Evolutionary conservation across 2,888 invertebrate species (phyloP).

Genomic region (Tolmerus cingulatus): DNA sequence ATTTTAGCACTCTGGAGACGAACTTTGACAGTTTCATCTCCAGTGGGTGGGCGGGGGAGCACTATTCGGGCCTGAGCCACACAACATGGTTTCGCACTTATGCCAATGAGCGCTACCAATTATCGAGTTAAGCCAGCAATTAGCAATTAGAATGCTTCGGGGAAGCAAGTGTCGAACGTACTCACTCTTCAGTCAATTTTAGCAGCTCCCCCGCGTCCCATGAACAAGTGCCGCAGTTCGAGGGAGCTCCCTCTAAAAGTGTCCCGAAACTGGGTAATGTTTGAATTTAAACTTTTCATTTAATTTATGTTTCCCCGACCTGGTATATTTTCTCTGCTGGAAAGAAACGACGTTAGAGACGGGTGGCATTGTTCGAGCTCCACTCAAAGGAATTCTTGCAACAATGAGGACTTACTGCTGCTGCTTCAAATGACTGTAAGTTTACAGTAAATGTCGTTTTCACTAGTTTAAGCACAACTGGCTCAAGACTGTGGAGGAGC

Average conservation of each 20-base stretch:
- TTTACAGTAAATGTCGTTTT: not conserved
- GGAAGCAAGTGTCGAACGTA: not conserved
- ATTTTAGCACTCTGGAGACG: not conserved
- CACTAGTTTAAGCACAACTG: not conserved
- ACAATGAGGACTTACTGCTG: not conserved
- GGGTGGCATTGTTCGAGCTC: not conserved
- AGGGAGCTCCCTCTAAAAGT: not conserved
- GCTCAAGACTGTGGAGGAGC: not conserved
- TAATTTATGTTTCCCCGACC: not conserved
- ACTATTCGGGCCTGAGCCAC: conserved; percentile 8
- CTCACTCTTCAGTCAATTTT: not conserved
- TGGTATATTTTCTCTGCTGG: not conserved
- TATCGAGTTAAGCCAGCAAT: conserved; percentile 35
- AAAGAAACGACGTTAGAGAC: not conserved
- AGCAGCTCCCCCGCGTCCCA: not conserved
- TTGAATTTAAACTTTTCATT: conserved; percentile 27
- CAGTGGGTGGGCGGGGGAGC: not conserved
- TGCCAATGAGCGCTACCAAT: conserved; percentile 32
- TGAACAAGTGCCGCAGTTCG: not conserved
- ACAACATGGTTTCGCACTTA: conserved; percentile 34
- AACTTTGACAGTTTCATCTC: conserved; percentile 9
- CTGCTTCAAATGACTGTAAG: not conserved
- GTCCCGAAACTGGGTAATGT: not conserved
- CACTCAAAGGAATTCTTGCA: not conserved
- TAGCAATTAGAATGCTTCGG: conserved; percentile 15